phyloP scores from a whole-genome alignment of 2,888 invertebrate species.

The Drosophila meridionalis region DNA sequence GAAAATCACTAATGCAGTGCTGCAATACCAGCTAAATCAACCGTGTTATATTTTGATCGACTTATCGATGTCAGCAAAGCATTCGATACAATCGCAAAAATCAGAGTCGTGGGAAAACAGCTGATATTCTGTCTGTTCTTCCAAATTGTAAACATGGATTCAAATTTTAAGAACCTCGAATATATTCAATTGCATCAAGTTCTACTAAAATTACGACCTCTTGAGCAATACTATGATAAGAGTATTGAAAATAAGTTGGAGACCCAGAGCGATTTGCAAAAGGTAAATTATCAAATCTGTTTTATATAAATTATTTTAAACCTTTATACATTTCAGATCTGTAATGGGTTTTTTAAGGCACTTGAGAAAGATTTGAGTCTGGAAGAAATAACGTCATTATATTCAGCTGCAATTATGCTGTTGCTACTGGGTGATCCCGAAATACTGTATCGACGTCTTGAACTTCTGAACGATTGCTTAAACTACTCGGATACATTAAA shows the following conservation, averaged over 20 bases:
- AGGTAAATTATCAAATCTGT: constrained; percentile 15
- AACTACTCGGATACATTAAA: constrained; percentile 65
- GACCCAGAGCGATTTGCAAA: constrained; percentile 19
- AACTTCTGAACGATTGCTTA: constrained; percentile 57
- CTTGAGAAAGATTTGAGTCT: constrained; percentile 44
- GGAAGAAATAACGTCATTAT: constrained; percentile 53
- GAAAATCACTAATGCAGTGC: constrained; percentile 47
- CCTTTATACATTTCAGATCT: constrained; percentile 30
- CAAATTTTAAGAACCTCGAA: constrained; percentile 36
- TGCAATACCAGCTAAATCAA: constrained; percentile 13
- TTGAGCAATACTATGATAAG: constrained; percentile 31
- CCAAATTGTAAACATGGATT: constrained; percentile 23
- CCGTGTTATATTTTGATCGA: neutral
- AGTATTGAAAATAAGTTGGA: constrained; percentile 3
- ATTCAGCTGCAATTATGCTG: constrained; percentile 42
- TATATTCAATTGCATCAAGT: constrained; percentile 35
- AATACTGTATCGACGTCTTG: constrained; percentile 33
- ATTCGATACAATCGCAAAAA: constrained; percentile 15
- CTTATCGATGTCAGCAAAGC: neutral
- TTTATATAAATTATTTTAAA: neutral
- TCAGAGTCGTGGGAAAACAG: neutral
- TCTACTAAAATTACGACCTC: constrained; percentile 22
- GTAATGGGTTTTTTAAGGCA: constrained; percentile 23
- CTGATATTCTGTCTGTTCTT: constrained; percentile 3
- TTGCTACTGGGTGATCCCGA: constrained; percentile 28